These are phyloP conservation scores for Caenorhabditis tropicalis DNA, from an alignment of 1,140 invertebrate species.

Conservation along the genomic window DNA sequence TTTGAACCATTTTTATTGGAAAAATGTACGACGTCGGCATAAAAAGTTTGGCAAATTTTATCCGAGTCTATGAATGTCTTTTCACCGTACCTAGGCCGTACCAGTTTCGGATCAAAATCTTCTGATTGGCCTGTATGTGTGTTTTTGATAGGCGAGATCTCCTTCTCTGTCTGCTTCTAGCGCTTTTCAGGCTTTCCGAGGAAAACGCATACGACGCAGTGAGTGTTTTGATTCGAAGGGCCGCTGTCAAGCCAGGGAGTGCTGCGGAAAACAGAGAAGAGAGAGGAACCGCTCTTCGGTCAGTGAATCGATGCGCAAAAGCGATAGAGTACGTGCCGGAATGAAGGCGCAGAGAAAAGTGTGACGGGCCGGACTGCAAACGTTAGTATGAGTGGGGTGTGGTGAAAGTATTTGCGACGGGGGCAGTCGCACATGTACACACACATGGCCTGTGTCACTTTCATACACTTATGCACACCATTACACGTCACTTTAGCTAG, in stretches of 20 bases:
- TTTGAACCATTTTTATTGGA: not conserved
- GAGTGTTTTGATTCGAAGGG: constrained; percentile 33
- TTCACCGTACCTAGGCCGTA: too few relatives aligned
- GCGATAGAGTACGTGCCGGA: not conserved
- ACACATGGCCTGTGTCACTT: not conserved
- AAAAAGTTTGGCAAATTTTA: not conserved
- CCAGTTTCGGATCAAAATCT: too few relatives aligned
- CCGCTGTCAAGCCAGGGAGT: not conserved
- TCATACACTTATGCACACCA: not conserved
- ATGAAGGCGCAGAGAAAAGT: not conserved
- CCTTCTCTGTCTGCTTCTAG: not conserved
- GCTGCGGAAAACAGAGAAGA: not conserved
- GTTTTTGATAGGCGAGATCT: not conserved
- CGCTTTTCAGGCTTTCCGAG: constrained; percentile 1
- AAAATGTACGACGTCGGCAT: not conserved
- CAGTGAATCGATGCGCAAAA: not conserved
- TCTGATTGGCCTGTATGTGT: not conserved
- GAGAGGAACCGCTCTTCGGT: not conserved
- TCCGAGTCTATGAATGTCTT: not conserved
- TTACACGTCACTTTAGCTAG: not conserved
- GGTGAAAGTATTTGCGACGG: constrained; percentile 27
- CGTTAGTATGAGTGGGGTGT: constrained; percentile 37
- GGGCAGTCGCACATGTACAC: not conserved
- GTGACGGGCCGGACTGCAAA: not conserved
- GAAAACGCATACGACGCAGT: constrained; percentile 1